Evolutionary conservation across 2,113 vertebrate genomes (phyloP), one percentile per base, ranked within the genome.

Genomic region (Corythoichthys haematopterus): DNA sequence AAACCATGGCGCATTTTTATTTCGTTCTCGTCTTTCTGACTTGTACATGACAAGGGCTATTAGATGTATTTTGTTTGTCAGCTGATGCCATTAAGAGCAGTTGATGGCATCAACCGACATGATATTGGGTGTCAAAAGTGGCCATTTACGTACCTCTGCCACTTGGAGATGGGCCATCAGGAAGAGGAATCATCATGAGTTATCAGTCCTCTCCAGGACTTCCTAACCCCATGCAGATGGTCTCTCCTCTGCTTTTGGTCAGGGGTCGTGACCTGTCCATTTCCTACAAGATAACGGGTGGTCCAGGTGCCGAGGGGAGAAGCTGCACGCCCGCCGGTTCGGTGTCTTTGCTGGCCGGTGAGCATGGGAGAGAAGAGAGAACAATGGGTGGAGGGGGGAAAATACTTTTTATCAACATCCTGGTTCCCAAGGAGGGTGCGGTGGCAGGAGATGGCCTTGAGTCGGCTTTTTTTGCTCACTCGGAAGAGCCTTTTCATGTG

Each of bases 351-450:
- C 35, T 67, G 59, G 55, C 20, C 47, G 7, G 13, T 7, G 4
- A 6, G 16, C 69, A 69, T 16, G 69, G 70, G 69, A 75, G 73
- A 87, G 83, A 78, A 65, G 5, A 10, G 40, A 84, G 78, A 89
- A 91, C 88, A 91, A 90, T 90, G 71, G 85, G 72, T 75, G 71
- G 79, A 40, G 74, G 79, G 77, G 53, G 71, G 79, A 4, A 12
- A 20, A 28, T 43, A 43, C 59, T 61, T 65, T 72, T 81, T 61
- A 75, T 86, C 85, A 84, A 85, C 88, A 88, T 80, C 68, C 78
- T 74, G 55, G 70, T 88, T 88, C 81, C 84, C 71, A 80, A 53
- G 77, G 43, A 84, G 86, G 88, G 85, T 69, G 85, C 84, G 84
- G 85, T 16, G 40, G 28, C 58, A 63, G 71, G 65, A 79, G 74